Evolutionary conservation across 2,797 vertebrate genomes (phyloP), one percentile per base, ranked within the genome.

Genomic region (Pipistrellus pipistrellus): DNA sequence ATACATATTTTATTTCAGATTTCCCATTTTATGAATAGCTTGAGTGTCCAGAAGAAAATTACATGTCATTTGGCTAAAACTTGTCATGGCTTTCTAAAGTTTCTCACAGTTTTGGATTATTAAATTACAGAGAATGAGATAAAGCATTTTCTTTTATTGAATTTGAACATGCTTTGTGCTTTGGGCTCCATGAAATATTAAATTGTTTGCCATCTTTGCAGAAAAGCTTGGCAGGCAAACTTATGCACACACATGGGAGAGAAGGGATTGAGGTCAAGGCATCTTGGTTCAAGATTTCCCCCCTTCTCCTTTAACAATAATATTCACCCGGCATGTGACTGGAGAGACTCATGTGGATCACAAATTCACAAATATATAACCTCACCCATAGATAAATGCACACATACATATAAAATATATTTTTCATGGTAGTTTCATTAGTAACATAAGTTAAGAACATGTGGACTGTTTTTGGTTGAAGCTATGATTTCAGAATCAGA

Each of bases 151-250:
- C 98, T 98, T 98, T 96, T 98, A 97, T 98, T 98, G 98, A 98
- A 98, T 98, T 98, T 98, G 98, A 98, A 97, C 98, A 98, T 95
- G 95, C 97, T 98, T 97, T 98, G 97, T 97, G 98, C 98, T 98
- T 98, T 98, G 98, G 98, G 98, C 91, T 97, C 97, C 97, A 98
- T 99, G 97, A 99, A 99, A 99, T 99, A 99, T 99, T 99, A 98
- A 99, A 98, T 96, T 98, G 98, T 98, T 99, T 98, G 98, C 94
- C 96, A 98, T 98, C 97, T 99, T 81, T 97, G 97, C 97, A 98
- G 98, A 97, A 97, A 97, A 98, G 98, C 95, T 96, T 96, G 96
- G 97, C 97, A 98, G 96, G 97, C 97, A 98, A 98, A 98, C 96
- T 98, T 98, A 98, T 23, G 8, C 21, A 98, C 92, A 97, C 98